A percentile compares a stretch with the other conserved stretches of the same genome.
These are phyloP conservation scores for Oppia nitens DNA, from an alignment of 1,140 invertebrate genomes.

Conservation along the genomic window DNA sequence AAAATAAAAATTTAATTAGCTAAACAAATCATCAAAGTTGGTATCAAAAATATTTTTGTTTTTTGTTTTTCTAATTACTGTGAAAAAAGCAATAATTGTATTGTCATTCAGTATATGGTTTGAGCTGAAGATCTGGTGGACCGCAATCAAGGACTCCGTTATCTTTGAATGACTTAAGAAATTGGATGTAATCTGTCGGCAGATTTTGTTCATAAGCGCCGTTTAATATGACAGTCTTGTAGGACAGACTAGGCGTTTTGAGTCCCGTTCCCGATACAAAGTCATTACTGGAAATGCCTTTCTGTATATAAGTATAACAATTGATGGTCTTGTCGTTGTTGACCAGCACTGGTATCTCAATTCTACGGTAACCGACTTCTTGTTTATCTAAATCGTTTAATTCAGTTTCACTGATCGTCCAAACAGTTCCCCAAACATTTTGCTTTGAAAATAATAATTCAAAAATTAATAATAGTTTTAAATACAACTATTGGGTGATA, in stretches of 20 bases:
- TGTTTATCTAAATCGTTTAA: conserved; percentile 11
- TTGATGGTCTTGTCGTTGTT: not conserved
- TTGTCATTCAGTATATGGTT: not conserved
- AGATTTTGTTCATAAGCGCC: conserved; percentile 10
- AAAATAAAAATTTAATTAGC: too few species aligned
- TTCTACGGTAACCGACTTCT: conserved; percentile 10
- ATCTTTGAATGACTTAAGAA: conserved; percentile 8
- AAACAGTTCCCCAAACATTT: conserved; percentile 6
- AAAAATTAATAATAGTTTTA: too few species aligned
- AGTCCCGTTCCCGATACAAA: not conserved
- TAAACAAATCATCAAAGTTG: too few species aligned
- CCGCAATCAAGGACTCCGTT: conserved; percentile 8
- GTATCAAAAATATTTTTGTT: too few species aligned
- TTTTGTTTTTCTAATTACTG: too few species aligned
- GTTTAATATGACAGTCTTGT: conserved; percentile 7
- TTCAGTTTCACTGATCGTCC: conserved; percentile 1
- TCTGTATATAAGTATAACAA: conserved; percentile 11
- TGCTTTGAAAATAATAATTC: not conserved
- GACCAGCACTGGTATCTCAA: not conserved
- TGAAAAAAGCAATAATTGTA: too few species aligned
- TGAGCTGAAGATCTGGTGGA: not conserved
- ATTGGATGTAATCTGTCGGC: conserved; percentile 2
- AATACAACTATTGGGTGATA: too few species aligned
- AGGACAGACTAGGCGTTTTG: conserved; percentile 1
- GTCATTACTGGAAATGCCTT: not conserved